phyloP scores from a whole-genome alignment of 2,113 vertebrate genomes.

The Arizona elegans region DNA sequence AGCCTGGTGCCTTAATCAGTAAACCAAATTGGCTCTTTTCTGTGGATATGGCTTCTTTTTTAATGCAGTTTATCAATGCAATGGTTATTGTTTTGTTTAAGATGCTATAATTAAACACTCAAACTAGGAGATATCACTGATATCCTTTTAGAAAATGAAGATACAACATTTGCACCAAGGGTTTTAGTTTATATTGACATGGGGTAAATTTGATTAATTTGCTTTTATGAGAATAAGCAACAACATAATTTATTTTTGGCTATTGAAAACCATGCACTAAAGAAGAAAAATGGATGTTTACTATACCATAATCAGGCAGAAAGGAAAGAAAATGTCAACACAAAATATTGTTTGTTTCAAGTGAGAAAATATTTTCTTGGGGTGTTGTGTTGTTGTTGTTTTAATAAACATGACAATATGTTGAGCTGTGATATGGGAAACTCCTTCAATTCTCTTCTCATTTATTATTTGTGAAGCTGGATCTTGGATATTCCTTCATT shows the following conservation, averaged over 20 bases:
- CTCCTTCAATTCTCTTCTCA: background rate
- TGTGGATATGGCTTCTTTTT: background rate
- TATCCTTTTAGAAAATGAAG: background rate
- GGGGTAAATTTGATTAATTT: fast-evolving
- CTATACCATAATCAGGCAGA: background rate
- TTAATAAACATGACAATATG: background rate
- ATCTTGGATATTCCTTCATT: background rate
- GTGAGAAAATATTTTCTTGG: background rate
- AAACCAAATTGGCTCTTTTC: background rate
- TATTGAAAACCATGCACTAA: fast-evolving
- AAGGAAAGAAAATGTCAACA: background rate
- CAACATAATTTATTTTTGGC: background rate
- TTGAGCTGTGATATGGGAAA: too few species aligned
- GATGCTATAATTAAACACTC: background rate
- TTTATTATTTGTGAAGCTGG: background rate
- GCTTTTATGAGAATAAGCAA: background rate
- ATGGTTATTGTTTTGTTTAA: background rate
- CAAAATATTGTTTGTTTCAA: background rate
- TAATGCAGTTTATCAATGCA: background rate
- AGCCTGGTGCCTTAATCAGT: too few species aligned
- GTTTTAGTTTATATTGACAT: fast-evolving
- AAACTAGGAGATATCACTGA: fast-evolving
- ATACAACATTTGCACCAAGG: background rate
- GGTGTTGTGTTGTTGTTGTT: background rate
- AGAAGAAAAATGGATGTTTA: background rate